A percentile compares a stretch with the other conserved stretches of the same genome.
Conservation (phyloP, 1,140 invertebrate genomes). For the Magallana ariakensis region DNA sequence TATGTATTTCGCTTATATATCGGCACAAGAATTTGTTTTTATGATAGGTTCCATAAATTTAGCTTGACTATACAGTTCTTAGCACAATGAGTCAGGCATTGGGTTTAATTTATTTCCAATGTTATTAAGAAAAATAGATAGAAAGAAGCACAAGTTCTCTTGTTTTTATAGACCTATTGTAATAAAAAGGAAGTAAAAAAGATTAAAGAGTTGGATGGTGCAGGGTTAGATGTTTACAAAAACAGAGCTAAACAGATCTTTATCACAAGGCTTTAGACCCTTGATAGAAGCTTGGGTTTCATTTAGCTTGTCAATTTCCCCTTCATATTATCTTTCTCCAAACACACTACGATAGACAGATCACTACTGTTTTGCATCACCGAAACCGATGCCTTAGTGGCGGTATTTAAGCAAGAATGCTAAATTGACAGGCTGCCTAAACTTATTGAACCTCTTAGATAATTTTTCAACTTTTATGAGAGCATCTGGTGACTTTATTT, state of each 20-base stretch:
- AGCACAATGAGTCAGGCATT: neutral
- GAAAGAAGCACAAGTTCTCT: neutral
- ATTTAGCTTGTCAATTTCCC: conserved; percentile 30
- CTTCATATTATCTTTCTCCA: conserved; percentile 25
- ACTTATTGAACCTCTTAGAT: conserved; percentile 26
- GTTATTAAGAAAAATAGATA: conserved; percentile 25
- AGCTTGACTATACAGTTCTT: neutral
- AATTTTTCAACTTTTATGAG: conserved; percentile 35
- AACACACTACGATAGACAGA: conserved; percentile 25
- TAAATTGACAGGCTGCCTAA: conserved; percentile 22
- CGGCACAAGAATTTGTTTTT: conserved; percentile 23
- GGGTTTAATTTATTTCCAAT: neutral
- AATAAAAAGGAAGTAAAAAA: conserved; percentile 30
- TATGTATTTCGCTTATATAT: conserved; percentile 36
- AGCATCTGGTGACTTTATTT: conserved; percentile 31
- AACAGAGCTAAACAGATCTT: conserved; percentile 32
- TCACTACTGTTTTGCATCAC: conserved; percentile 30
- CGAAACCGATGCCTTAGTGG: conserved; percentile 11
- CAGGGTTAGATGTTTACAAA: conserved; percentile 23
- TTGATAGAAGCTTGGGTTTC: conserved; percentile 26
- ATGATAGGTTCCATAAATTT: conserved; percentile 18
- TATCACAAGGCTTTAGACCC: neutral
- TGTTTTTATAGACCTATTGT: conserved; percentile 27
- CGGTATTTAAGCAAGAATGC: conserved; percentile 26
- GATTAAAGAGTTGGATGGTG: neutral